Conservation (phyloP, 2,888 invertebrate genomes). For the Hymenopus coronatus region DNA sequence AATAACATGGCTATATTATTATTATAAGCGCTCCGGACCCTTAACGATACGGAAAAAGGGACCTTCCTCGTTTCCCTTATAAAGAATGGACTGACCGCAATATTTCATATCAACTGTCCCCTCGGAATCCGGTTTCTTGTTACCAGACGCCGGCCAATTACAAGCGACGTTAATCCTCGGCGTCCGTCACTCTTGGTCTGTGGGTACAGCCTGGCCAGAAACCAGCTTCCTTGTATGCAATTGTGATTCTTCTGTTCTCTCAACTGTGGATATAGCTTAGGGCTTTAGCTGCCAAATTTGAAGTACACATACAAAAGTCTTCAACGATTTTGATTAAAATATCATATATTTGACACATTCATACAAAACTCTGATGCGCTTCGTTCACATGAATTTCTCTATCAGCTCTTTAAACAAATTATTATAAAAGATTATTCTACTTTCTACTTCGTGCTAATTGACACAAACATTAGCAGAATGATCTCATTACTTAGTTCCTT, state of each 20-base stretch:
- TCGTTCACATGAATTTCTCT: too few species aligned
- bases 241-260: background rate
- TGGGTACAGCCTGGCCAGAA: background rate
- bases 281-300: too few species aligned
- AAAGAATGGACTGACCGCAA: background rate
- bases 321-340: too few species aligned
- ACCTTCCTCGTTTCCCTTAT: background rate
- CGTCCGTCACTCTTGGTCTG: background rate
- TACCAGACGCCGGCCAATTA: conserved; percentile 1
- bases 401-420: too few species aligned
- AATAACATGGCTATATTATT: background rate
- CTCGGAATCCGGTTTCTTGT: background rate
- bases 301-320: too few species aligned
- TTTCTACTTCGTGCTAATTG: too few species aligned
- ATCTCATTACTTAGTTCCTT: too few species aligned
- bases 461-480: too few species aligned
- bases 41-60: background rate
- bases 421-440: too few species aligned
- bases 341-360: too few species aligned
- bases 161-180: background rate
- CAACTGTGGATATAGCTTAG: too few species aligned
- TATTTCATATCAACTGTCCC: background rate
- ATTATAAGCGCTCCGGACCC: background rate
- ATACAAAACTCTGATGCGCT: too few species aligned
- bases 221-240: background rate